These are phyloP conservation scores for Boloria selene DNA, from an alignment of 2,888 invertebrate genomes.

Conservation along the genomic window DNA sequence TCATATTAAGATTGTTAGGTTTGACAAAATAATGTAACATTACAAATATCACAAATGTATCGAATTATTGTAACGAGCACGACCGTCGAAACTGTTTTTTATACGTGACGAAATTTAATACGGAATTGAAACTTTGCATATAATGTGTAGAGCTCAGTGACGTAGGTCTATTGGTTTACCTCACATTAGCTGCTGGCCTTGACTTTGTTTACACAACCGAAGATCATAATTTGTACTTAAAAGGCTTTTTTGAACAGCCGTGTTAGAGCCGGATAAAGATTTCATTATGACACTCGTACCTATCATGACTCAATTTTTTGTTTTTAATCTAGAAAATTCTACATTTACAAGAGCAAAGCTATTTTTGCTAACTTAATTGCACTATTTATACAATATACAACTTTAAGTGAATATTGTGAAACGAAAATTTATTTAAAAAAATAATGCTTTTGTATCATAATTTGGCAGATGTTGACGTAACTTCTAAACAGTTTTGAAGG, in stretches of 20 bases:
- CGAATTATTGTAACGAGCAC: too few relatives aligned
- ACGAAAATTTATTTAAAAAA: too few relatives aligned
- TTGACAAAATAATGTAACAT: too few relatives aligned
- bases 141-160: neutral
- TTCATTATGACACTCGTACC: constrained; percentile 2
- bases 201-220: constrained; percentile 13
- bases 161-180: neutral
- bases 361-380: too few relatives aligned
- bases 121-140: neutral
- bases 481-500: neutral
- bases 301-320: neutral
- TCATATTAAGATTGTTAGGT: too few relatives aligned
- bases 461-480: neutral
- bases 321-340: too few relatives aligned
- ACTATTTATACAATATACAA: too few relatives aligned
- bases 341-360: too few relatives aligned
- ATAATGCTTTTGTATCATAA: too few relatives aligned
- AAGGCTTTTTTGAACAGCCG: constrained; percentile 11
- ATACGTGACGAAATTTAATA: neutral
- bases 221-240: constrained; percentile 6
- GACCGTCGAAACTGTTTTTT: too few relatives aligned
- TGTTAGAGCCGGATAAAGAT: constrained; percentile 4
- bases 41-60: too few relatives aligned
- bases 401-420: too few relatives aligned
- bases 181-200: constrained; percentile 6